phyloP scores from a whole-genome alignment of 2,888 invertebrate genomes.

The Choreutis nemorana region DNA sequence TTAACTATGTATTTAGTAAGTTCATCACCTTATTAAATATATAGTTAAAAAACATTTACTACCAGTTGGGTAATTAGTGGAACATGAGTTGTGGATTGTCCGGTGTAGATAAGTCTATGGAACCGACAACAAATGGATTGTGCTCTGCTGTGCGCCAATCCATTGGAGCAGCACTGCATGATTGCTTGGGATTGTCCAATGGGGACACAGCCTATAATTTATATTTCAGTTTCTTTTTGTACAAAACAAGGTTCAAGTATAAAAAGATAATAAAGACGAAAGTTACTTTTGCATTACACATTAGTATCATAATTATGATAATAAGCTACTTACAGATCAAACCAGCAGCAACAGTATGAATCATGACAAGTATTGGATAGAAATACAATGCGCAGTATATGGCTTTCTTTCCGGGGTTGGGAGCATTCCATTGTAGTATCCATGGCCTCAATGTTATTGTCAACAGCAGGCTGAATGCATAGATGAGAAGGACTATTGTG shows the following conservation, averaged over 20 bases:
- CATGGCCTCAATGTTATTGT: conserved; percentile 83
- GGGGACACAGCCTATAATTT: background rate
- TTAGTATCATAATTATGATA: background rate
- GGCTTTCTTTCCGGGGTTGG: conserved; percentile 76
- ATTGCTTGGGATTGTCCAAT: no score
- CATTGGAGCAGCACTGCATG: no score
- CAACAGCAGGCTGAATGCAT: conserved; percentile 80
- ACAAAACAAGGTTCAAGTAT: background rate
- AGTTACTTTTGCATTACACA: background rate
- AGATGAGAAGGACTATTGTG: conserved; percentile 91
- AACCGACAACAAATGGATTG: no score
- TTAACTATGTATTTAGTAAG: no score
- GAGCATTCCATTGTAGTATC: conserved; percentile 72
- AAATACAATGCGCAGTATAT: conserved; percentile 96
- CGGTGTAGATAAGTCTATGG: no score
- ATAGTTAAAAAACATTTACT: no score
- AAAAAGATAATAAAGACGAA: conserved; percentile 1
- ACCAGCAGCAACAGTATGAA: conserved; percentile 91
- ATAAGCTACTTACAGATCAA: conserved; percentile 82
- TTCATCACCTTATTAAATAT: no score
- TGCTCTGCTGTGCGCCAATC: no score
- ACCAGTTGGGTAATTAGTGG: no score
- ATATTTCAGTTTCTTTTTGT: background rate
- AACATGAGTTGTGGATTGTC: no score
- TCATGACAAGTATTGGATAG: conserved; percentile 84